phyloP scores from a whole-genome alignment of 2,113 vertebrate genomes.

The Irena cyanogastra region DNA sequence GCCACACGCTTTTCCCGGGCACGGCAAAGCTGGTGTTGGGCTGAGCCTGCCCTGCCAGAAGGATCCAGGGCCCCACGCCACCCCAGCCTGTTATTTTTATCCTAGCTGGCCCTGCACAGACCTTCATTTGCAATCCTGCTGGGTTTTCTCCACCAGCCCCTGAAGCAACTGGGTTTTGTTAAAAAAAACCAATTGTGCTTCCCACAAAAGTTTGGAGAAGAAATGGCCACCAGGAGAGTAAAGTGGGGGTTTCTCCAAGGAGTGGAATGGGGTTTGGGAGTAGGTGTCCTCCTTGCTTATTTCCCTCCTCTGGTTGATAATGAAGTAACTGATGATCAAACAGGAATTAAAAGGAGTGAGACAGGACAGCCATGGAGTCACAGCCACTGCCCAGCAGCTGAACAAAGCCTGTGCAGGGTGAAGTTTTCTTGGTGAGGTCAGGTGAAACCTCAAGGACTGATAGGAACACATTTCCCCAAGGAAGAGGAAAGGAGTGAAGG shows the following conservation, averaged over 20 bases:
- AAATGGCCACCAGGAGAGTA: fast-evolving
- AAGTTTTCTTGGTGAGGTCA: background rate
- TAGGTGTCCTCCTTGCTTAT: background rate
- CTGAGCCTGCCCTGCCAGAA: background rate
- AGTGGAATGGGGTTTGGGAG: background rate
- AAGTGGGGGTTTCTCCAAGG: fast-evolving
- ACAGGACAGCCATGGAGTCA: background rate
- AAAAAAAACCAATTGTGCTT: background rate
- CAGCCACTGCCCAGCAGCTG: background rate
- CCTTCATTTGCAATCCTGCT: background rate
- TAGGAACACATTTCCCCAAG: background rate
- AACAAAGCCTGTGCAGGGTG: background rate
- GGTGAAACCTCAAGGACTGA: background rate
- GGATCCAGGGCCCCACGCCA: background rate
- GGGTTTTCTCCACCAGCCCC: background rate
- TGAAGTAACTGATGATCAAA: background rate
- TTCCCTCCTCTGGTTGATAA: background rate
- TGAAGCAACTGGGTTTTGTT: background rate
- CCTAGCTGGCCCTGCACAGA: background rate
- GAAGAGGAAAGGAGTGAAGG: background rate
- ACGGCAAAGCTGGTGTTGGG: fast-evolving
- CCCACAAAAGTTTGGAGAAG: background rate
- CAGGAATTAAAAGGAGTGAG: background rate
- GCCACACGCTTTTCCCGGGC: background rate
- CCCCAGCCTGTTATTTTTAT: slow-evolving; percentile 21